Evolutionary conservation across 2,797 vertebrate genomes (phyloP).

Genomic region (Sciurus carolinensis): DNA sequence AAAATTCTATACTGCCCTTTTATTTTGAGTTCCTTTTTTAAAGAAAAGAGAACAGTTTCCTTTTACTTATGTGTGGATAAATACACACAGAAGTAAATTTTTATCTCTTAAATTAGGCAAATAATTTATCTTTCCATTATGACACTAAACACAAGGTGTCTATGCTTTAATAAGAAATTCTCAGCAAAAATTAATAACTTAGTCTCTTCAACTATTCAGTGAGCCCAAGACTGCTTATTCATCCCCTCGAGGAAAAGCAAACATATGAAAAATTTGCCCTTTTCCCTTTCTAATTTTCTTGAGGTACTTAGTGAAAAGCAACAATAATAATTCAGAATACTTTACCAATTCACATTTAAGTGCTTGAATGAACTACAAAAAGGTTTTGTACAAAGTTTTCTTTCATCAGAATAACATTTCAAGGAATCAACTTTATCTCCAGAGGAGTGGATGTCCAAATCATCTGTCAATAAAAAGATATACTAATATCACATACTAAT

Average conservation of each 20-base stretch:
- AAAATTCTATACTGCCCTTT: background rate
- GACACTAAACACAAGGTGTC: background rate
- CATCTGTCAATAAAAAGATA: background rate
- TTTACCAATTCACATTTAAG: constrained; percentile 81
- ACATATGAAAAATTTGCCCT: background rate
- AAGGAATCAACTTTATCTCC: too few relatives aligned
- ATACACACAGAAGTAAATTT: background rate
- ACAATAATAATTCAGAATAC: background rate
- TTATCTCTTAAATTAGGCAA: background rate
- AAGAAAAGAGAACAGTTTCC: background rate
- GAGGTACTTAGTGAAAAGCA: background rate
- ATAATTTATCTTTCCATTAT: background rate
- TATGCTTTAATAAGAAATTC: background rate
- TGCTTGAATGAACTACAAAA: constrained; percentile 87
- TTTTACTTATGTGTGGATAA: background rate
- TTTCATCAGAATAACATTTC: too few relatives aligned
- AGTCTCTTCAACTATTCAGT: constrained; percentile 3
- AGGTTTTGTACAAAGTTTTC: constrained; percentile 81
- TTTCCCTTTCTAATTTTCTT: background rate
- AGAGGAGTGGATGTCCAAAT: too few relatives aligned
- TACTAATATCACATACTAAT: background rate
- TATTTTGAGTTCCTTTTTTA: background rate
- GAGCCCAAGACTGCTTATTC: background rate
- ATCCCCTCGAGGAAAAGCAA: background rate
- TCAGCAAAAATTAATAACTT: background rate